Evolutionary conservation across 1,140 invertebrate species (phyloP), one percentile per base, ranked within the genome.

Genomic region (Drosophila ananassae): DNA sequence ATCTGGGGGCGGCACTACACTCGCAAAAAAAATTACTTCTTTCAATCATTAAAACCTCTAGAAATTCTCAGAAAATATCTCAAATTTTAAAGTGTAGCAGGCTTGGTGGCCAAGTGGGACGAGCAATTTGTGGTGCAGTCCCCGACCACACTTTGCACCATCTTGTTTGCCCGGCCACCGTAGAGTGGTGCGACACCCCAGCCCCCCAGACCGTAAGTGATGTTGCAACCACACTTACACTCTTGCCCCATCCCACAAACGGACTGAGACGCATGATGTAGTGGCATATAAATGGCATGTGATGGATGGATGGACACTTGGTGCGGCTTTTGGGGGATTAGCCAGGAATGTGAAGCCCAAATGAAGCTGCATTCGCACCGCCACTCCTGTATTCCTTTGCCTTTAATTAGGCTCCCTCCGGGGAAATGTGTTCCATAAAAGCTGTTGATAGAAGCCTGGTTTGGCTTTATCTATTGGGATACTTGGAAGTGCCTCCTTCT

Each of bases 221-320:
- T 59, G 55, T 41, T 77, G 63, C 74, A 82, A 59, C 57, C 59
- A 44, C 58, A 58, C 41, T 9, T 28, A 12, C 30, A 48, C 56
- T 47, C 80, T 57, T 34, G 61, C 46, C 44, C 39, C 25, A 46
- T 13, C 30, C 13, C 17, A 44, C 32, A 25, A 47, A 4, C 44
- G 8, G 21, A 46, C 37, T 50, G 58, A 62, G 54, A 75, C 51
- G 34, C 25, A 59, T 39, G 67, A 73, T 82, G 78, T 64, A 74
- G 77, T 64, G 73, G 34, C 73, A 57, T 58, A 37, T 37, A 57
- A 85, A 81, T 85, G 81, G 78, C 78, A 66, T 81, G 75, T 72
- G 82, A 87, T 85, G 75, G 81, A 87, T 77, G 79, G 68, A 58
- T 75, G 77, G 59, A 44, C 77, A 73, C 67, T 59, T 62, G 66